Evolutionary conservation across 2,888 invertebrate genomes (phyloP), one percentile per base, ranked within the genome.

Genomic region (Drosophila paranaensis): DNA sequence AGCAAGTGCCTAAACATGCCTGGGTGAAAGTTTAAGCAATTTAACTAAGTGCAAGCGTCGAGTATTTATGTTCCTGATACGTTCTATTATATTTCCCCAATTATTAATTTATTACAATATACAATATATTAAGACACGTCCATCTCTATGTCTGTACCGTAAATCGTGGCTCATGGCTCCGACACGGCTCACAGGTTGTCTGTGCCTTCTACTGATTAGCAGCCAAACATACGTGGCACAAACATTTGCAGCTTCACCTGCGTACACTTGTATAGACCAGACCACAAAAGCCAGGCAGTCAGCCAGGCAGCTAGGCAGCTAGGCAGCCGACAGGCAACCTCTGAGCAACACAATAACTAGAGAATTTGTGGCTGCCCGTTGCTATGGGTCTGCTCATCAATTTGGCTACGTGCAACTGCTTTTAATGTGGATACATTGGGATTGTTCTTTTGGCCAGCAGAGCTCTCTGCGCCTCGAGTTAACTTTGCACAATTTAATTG

Each of bases 401-500:
- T 81, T 81, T 69, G 66, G 61, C 37, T 69, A 78, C 78, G 81
- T 81, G 77, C 74, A 66, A 53, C 60, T 69, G 73, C 65, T 77
- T 60, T 68, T 67, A 74, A 66, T 70, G 75, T 65, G 54, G 65
- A 66, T 69, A 74, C 70, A 60, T 61, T 74, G 39, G 64, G 51
- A 39, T 53, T 56, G 48, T 42, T 54, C 51, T 20, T 65, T 58
- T 55, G 39, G 75, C 60, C 46, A 33, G 40, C 53, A 16, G 30
- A 27, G 48, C 33, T 50, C 62, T 33, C 14, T 56, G 62, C 35
- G 30, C 50, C 48, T 70, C 35, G 6, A 57, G 53, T 58, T 48
- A 75, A 88, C 68, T 67, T 72, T 82, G 51, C 42, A 42, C 30
- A 65, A 68, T 71, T 76, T 81, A 86, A 87, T 88, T 81, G 76